Evolutionary conservation across 2,113 vertebrate species (phyloP), one percentile per base, ranked within the genome.

Genomic region (Microcebus lehilahytsara): DNA sequence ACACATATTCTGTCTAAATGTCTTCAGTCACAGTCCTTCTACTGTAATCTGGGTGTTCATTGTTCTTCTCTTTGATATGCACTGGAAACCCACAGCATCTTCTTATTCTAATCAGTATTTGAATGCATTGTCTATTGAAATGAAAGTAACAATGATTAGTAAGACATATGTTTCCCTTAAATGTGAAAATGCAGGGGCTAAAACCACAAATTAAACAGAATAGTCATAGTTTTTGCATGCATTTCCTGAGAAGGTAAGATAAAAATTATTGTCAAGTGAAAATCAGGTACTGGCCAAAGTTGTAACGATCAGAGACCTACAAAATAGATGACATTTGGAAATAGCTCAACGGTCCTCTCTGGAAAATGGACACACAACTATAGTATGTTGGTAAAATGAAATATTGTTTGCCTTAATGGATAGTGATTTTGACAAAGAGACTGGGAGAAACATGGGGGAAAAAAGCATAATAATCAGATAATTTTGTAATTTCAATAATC

Each of bases 31-130:
- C 71, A n/a, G 92, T 66, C 87, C 64, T 95, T 80, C 77, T 64
- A 77, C n/a, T 16, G 71, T 96, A 79, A 11, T 9, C 92, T 93
- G 40, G 9, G 17, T 88, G 77, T 14, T 81, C 13, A 96, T 97
- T 94, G 64, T 91, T 97, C 94, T 98, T 97, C 53, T 97, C 85
- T 80, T 79, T 98, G 86, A 75, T 96, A 92, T 94, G 20, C 62
- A 17, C 51, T 91, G 64, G 69, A 90, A 97, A 77, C 77, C 46
- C 77, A 6, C 25, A 97, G 16, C 5, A 30, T 95, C 72, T 67
- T 97, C 77, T 34, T 85, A 25, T 93, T 97, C 8, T 93, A 74
- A 98, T 88, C 92, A 96, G 69, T 69, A 64, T 96, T 97, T 98
- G 74, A 97, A 75, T 72, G 88, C 85, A 91, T 97, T 97, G 93